Percentiles rank a stretch among this genome's conserved stretches.
Evolutionary conservation across 2,797 vertebrate species (phyloP).

Genomic region (Lacerta agilis): DNA sequence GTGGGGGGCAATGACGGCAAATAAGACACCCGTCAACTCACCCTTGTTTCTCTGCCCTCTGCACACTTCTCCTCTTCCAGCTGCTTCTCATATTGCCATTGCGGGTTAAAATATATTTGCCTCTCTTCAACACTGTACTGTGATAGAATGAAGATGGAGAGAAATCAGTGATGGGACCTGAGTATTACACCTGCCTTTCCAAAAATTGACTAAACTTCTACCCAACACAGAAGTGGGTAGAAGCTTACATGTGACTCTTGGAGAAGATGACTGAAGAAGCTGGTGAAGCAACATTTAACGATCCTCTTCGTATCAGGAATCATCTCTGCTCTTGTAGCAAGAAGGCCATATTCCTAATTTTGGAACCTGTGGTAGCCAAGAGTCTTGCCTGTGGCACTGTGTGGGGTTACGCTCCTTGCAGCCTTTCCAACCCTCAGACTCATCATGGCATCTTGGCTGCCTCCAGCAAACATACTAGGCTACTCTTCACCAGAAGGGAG

Average conservation of each 20-base stretch:
- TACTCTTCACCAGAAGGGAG: background rate
- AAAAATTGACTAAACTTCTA: background rate
- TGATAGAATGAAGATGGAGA: background rate
- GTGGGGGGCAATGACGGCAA: no score
- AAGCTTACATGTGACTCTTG: background rate
- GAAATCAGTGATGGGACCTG: background rate
- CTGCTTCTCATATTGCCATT: background rate
- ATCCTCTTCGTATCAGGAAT: rapidly evolving
- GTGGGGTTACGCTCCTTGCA: constrained; percentile 6
- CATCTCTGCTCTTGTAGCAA: constrained; percentile 46
- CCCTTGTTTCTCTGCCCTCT: no score
- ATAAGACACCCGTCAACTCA: no score
- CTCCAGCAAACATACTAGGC: rapidly evolving
- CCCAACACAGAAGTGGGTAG: background rate
- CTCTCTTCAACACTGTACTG: background rate
- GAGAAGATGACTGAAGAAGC: background rate
- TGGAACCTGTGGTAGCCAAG: constrained; percentile 47
- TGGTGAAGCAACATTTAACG: background rate
- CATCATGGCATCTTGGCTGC: constrained; percentile 45
- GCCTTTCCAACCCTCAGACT: constrained; percentile 33
- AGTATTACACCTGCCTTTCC: rapidly evolving
- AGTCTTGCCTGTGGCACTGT: constrained; percentile 37
- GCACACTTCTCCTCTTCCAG: no score
- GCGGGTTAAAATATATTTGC: background rate
- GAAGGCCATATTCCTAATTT: constrained; percentile 56